Evolutionary conservation across 1,140 invertebrate species (phyloP), one percentile per base, ranked within the genome.

Genomic region (Penaeus japonicus): DNA sequence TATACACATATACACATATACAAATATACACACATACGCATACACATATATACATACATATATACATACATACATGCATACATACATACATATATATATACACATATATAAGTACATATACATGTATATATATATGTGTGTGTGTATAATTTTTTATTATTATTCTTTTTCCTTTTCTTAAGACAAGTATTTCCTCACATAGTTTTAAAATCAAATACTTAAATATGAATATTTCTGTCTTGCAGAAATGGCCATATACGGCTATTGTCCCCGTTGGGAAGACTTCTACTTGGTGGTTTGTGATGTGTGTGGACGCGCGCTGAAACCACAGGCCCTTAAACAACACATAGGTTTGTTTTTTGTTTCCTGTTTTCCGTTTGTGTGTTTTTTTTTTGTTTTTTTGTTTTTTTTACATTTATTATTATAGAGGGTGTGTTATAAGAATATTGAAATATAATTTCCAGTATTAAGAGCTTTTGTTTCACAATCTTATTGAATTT

Each of bases 251-350:
- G 86, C 90, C 84, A 91, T 93, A 59, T 94, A 93, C 93, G 93
- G 93, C 27, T 91, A 93, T 47, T 94, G 93, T 92, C 93, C 94
- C 80, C 92, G 93, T 35, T 92, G 92, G 90, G 94, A 94, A 92
- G 93, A 94, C 85, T 94, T 94, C 91, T 94, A 93, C 89, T 91
- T 94, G 57, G 93, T 93, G 80, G 92, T 93, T 32, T 94, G 94
- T 92, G 92, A 94, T 90, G 91, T 92, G 57, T 94, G 94, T 92
- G 92, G 92, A 81, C 92, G 93, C 90, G 92, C 93, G 81, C 91
- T 94, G 82, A 94, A 94, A 91, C 93, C 93, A 84, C 93, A 94
- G 90, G 93, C 93, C 59, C 92, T 94, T 55, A 92, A 93, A 87
- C 90, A 91, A 87, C 94, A 94, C 91, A 90, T 90, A 89, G 90